Percentiles rank a stretch among this genome's conserved stretches.
Evolutionary conservation across 2,113 vertebrate species (phyloP).

Genomic region (Notarius quadriscutis): DNA sequence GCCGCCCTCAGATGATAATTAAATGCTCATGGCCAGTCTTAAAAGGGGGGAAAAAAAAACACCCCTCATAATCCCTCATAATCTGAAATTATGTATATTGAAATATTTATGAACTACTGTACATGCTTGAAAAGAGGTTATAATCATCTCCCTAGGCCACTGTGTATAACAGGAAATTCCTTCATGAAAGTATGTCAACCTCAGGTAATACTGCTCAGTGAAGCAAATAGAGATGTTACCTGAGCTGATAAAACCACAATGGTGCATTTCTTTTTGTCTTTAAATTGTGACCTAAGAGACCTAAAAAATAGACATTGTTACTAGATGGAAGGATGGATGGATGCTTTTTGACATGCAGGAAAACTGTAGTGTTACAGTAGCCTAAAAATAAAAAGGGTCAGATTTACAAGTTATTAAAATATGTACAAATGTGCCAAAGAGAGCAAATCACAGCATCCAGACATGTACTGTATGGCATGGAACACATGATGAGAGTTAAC

Average conservation of each 20-base stretch:
- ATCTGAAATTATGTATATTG: slow-evolving; percentile 3
- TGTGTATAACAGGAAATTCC: background rate
- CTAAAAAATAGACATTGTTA: slow-evolving; percentile 11
- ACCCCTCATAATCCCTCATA: background rate
- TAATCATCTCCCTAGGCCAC: background rate
- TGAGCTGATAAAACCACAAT: slow-evolving; percentile 21
- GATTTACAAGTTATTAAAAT: background rate
- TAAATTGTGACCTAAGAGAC: background rate
- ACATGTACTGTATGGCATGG: background rate
- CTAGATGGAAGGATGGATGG: background rate
- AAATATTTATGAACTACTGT: background rate
- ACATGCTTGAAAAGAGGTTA: slow-evolving; percentile 1
- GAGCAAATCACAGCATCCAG: background rate
- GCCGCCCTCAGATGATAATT: background rate
- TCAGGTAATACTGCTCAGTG: slow-evolving; percentile 35
- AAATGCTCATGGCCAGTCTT: background rate
- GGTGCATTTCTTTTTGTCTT: slow-evolving; percentile 27
- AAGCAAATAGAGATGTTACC: slow-evolving; percentile 36
- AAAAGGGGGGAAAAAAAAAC: background rate
- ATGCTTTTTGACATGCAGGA: background rate
- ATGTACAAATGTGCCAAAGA: background rate
- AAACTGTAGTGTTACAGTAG: background rate
- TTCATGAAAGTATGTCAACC: slow-evolving; percentile 2
- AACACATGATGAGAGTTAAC: background rate
- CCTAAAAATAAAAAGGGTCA: slow-evolving; percentile 1